Percentiles rank a stretch among this genome's conserved stretches.
phyloP scores from a whole-genome alignment of 2,113 vertebrate species.

The Pollimyrus isidori region DNA sequence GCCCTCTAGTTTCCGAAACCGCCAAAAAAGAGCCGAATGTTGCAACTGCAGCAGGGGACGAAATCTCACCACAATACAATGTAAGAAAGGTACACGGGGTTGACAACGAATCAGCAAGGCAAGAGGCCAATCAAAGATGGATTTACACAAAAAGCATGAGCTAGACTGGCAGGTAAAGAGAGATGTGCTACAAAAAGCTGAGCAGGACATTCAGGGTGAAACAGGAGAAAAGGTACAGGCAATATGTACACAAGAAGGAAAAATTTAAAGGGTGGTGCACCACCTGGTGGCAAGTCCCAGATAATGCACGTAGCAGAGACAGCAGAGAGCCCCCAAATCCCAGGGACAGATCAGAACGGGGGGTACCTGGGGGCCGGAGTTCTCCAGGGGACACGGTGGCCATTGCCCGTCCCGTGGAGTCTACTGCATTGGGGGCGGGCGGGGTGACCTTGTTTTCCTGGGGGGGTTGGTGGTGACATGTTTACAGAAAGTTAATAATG shows the following conservation, averaged over 20 bases:
- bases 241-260: conserved; percentile 74
- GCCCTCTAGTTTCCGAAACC: neutral
- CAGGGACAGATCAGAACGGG: conserved; percentile 67
- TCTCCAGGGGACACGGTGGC: conserved; percentile 52
- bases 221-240: conserved; percentile 20
- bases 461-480: neutral
- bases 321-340: conserved; percentile 62
- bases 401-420: conserved; percentile 56
- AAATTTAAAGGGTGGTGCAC: conserved; percentile 79
- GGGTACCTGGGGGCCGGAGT: conserved; percentile 86
- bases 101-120: conserved; percentile 25
- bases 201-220: conserved; percentile 56
- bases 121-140: neutral
- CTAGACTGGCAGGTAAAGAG: conserved; percentile 21
- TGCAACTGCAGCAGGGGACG: conserved; percentile 40
- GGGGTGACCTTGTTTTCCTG: conserved; percentile 69
- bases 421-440: conserved; percentile 55
- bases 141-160: neutral
- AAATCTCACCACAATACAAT: conserved; percentile 25
- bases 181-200: conserved; percentile 65
- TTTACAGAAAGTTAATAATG: neutral
- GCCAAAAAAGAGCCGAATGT: conserved; percentile 24
- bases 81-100: conserved; percentile 26
- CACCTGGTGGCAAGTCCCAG: conserved; percentile 76
- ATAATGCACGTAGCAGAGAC: conserved; percentile 66